Evolutionary conservation across 2,888 invertebrate genomes (phyloP).

Genomic region (Pedicia rivosa): DNA sequence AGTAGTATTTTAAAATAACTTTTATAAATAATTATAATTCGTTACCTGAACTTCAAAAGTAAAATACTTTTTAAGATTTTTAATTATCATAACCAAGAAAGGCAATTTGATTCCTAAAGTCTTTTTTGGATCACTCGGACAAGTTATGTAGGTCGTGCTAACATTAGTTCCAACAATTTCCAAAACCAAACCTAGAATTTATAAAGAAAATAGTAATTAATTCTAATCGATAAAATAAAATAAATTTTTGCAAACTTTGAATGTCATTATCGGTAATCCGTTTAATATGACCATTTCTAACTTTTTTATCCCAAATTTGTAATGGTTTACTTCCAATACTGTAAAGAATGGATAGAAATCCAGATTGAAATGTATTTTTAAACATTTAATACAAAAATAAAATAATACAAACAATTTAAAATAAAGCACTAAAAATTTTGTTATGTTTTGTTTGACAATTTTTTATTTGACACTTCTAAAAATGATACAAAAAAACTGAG

Average conservation of each 20-base stretch:
- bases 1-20: no score
- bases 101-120: slow-evolving; percentile 85
- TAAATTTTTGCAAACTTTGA: no score
- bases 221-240: no score
- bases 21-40: no score
- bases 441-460: no score
- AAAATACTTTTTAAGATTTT: slow-evolving; percentile 87
- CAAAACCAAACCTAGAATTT: no score
- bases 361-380: slow-evolving; percentile 72
- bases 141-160: slow-evolving; percentile 83
- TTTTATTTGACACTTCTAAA: no score
- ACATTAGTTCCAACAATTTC: slow-evolving; percentile 91
- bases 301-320: slow-evolving; percentile 76
- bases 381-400: no score
- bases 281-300: slow-evolving; percentile 87
- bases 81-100: slow-evolving; percentile 85
- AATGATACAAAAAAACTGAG: no score
- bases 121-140: slow-evolving; percentile 80
- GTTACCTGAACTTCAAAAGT: slow-evolving; percentile 90
- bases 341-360: slow-evolving; percentile 69
- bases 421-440: no score
- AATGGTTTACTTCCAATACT: slow-evolving; percentile 74
- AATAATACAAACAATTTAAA: no score
- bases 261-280: slow-evolving; percentile 89
- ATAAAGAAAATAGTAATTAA: no score